Conservation (phyloP, 1,140 invertebrate species). For the Homalodisca vitripennis region DNA sequence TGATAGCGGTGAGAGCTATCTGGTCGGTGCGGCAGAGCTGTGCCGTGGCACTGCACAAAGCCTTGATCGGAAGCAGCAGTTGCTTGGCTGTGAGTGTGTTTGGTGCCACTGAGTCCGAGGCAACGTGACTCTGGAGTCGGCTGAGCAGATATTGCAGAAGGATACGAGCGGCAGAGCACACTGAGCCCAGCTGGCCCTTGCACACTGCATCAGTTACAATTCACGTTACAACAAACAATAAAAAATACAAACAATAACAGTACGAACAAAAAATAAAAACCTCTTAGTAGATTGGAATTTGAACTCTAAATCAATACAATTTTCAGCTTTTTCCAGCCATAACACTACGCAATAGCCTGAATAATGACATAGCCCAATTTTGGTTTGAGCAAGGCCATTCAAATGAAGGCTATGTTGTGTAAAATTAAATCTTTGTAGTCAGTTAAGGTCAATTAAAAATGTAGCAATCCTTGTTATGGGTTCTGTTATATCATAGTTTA, state of each 20-base stretch:
- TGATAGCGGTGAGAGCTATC: conserved; percentile 58
- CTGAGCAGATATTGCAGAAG: conserved; percentile 57
- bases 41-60: conserved; percentile 59
- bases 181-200: conserved; percentile 58
- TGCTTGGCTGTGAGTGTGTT: conserved; percentile 52
- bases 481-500: too few species aligned
- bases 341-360: too few species aligned
- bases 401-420: too few species aligned
- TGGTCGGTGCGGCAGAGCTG: conserved; percentile 58
- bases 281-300: too few species aligned
- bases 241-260: background rate
- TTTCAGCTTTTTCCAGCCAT: too few species aligned
- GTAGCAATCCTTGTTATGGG: too few species aligned
- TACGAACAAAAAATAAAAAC: background rate
- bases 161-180: conserved; percentile 58
- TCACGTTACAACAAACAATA: conserved; percentile 11
- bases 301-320: too few species aligned
- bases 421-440: too few species aligned
- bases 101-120: conserved; percentile 26
- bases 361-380: too few species aligned
- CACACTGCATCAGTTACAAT: conserved; percentile 54
- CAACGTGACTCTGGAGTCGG: conserved; percentile 48
- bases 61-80: conserved; percentile 57
- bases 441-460: too few species aligned
- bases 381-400: too few species aligned